Base-by-base conservation (phyloP, 2,888 invertebrate species). In the Archaeoteleia sp. region DNA sequence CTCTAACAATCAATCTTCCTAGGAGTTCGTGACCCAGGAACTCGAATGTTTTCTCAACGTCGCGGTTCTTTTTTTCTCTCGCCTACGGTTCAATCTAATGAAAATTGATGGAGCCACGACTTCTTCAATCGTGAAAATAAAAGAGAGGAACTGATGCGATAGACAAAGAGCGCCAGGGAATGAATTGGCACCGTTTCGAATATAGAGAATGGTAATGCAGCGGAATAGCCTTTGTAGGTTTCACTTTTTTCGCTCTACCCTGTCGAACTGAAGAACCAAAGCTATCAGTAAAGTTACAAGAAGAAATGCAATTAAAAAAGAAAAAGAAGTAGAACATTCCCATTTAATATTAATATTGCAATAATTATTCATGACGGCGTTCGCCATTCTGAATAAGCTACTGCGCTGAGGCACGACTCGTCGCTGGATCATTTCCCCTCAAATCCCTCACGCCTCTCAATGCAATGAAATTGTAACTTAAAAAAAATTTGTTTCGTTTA, bases 71-170 rank as follows among this genome's bases (percentile, higher is more conserved):
- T 48, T 35, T 35, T 32, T 35, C 13, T 9, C 37, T 57, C 40
- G 48, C 32, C 48, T 32, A 57, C 32, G 27, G n/a, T 25, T 57
- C 12, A 23, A 40, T 46, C 23, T 29, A 57, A 48, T 57, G 57
- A 48, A 40, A 39, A 57, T 48, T 39, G 20, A 57, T 46, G 32
- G 46, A 13, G 7, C 9, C 39, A 14, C 35, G 37, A 54, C 35
- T 54, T 54, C 29, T 48, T 20, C 37, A 20, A 14, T 17, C 34
- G 23, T 17, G 20, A 15, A 9, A 17, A 45, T 20, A 39, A 46
- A 30, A 29, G 17, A 57, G 32, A 29, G 29, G 35, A 6, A 14
- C 8, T 10, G 39, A 20, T 12, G 9, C 34, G 13, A 13, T 20
- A n/a, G 25, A n/a, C n/a, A n/a, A n/a, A n/a, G n/a, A n/a, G n/a